Evolutionary conservation across 2,888 invertebrate species (phyloP).

Genomic region (Rhingia campestris): DNA sequence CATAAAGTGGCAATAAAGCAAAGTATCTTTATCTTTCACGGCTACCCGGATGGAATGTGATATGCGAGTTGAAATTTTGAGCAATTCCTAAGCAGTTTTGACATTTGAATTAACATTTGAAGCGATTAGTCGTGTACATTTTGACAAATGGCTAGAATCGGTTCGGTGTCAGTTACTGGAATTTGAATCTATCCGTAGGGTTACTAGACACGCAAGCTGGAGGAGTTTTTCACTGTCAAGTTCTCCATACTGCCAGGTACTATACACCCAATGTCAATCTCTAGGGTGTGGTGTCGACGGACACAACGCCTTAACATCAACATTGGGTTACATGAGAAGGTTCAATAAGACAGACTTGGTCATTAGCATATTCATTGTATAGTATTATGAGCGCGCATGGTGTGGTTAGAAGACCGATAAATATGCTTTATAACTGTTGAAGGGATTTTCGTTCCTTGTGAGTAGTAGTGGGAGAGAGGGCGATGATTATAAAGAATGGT

Average conservation of each 20-base stretch:
- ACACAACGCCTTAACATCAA: slow-evolving; percentile 32
- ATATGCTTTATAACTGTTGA: slow-evolving; percentile 23
- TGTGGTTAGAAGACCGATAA: slow-evolving; percentile 16
- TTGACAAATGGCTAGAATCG: slow-evolving; percentile 1
- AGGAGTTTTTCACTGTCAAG: slow-evolving; percentile 1
- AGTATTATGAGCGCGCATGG: slow-evolving; percentile 24
- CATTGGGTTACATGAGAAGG: slow-evolving; percentile 13
- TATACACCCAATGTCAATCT: slow-evolving; percentile 3
- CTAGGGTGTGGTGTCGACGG: slow-evolving; percentile 42
- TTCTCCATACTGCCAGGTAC: too few species aligned
- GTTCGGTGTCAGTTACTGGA: neutral
- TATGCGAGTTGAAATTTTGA: slow-evolving; percentile 14
- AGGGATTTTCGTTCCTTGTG: neutral
- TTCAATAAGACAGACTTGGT: slow-evolving; percentile 6
- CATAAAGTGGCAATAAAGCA: slow-evolving; percentile 61
- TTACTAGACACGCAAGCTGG: neutral
- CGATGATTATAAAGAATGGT: neutral
- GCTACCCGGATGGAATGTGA: slow-evolving; percentile 42
- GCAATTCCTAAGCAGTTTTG: neutral
- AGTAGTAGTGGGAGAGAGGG: neutral
- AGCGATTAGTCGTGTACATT: slow-evolving; percentile 17
- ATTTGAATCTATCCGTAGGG: slow-evolving; percentile 6
- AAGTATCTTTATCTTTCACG: slow-evolving; percentile 23
- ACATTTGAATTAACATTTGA: slow-evolving; percentile 38
- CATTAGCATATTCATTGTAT: slow-evolving; percentile 49